A percentile compares a stretch with the other conserved stretches of the same genome.
Evolutionary conservation across 2,113 vertebrate genomes (phyloP).

Genomic region (Bufo bufo): DNA sequence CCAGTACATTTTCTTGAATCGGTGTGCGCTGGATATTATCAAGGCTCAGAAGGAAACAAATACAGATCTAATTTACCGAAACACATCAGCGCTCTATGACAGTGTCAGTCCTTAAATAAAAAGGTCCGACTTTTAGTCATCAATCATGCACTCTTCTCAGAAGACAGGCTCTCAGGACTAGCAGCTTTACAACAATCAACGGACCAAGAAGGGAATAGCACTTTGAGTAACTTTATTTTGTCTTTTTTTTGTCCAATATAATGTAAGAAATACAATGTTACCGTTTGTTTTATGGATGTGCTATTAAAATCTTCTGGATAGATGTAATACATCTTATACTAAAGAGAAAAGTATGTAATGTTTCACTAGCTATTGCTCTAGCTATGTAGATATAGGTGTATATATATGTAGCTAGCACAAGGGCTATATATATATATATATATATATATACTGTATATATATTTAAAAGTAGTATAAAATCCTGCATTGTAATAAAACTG

Average conservation of each 20-base stretch:
- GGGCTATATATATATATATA: too few relatives aligned
- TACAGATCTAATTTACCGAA: constrained; percentile 58
- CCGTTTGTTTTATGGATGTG: neutral
- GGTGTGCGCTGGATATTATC: constrained; percentile 92
- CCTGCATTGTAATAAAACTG: neutral
- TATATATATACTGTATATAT: too few relatives aligned
- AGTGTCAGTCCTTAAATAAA: constrained; percentile 71
- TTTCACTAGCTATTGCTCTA: too few relatives aligned
- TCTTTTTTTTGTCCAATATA: neutral
- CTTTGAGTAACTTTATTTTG: constrained; percentile 43
- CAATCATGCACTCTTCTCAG: constrained; percentile 1
- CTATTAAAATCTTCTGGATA: constrained; percentile 38
- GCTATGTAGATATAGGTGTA: neutral
- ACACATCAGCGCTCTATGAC: constrained; percentile 85
- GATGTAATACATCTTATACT: constrained; percentile 21
- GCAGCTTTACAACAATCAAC: neutral
- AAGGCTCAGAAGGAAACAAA: constrained; percentile 74
- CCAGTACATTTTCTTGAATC: constrained; percentile 93
- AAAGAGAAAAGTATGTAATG: neutral
- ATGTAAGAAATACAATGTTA: neutral
- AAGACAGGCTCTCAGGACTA: neutral
- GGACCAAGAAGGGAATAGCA: constrained; percentile 58
- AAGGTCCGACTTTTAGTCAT: constrained; percentile 58
- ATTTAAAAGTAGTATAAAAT: too few relatives aligned
- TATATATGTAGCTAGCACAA: neutral